phyloP scores from a whole-genome alignment of 2,797 vertebrate genomes.

The Enteromius trimaculatus region DNA sequence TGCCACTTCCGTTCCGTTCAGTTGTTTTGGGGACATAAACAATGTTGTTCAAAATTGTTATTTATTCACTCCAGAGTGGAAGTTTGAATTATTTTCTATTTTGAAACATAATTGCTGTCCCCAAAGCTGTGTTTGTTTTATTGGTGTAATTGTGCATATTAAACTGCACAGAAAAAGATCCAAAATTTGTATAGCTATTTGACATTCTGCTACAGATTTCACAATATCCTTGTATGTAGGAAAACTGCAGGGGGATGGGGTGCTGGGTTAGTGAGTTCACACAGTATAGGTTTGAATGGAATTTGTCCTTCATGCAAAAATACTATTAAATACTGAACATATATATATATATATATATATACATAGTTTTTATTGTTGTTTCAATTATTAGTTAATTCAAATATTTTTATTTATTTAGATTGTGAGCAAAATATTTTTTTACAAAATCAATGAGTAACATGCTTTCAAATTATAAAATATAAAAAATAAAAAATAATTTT shows the following conservation, averaged over 20 bases:
- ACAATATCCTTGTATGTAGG: neutral
- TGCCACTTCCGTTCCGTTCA: neutral
- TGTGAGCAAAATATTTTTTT: neutral
- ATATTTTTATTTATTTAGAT: neutral
- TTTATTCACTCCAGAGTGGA: neutral
- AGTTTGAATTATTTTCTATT: neutral
- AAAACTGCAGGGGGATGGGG: conserved; percentile 27
- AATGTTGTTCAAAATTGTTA: neutral
- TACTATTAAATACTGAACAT: neutral
- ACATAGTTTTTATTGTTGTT: neutral
- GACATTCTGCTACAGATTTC: neutral
- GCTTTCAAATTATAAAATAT: too few species aligned
- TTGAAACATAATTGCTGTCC: conserved; percentile 1
- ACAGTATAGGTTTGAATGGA: neutral
- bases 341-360: too few species aligned
- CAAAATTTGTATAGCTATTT: neutral
- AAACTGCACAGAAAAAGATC: neutral
- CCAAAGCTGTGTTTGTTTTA: conserved; percentile 3
- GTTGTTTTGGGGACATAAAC: neutral
- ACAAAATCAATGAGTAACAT: too few species aligned
- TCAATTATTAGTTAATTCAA: neutral
- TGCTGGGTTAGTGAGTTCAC: neutral
- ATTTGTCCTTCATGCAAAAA: neutral
- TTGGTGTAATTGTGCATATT: neutral
- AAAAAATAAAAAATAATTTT: too few species aligned